Conservation (phyloP, 92 coral and sea anemone genomes). For the Bergia puertoricense region DNA sequence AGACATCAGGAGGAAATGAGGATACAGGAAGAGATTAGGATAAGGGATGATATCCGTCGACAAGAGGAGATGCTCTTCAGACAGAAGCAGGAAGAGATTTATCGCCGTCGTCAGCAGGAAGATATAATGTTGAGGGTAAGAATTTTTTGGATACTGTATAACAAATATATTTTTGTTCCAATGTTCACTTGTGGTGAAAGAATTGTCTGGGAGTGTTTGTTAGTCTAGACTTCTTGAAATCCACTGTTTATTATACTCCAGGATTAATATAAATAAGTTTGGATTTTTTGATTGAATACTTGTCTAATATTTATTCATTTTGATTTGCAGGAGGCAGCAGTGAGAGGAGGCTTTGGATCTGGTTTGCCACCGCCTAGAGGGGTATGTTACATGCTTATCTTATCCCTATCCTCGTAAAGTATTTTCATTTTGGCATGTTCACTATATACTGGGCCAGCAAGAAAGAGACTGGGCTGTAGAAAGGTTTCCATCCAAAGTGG, state of each 20-base stretch:
- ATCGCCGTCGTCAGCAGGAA: constrained; percentile 78
- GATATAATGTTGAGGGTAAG: constrained; percentile 66
- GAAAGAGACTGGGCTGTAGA: no score
- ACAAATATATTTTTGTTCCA: not conserved
- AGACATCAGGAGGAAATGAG: constrained; percentile 93
- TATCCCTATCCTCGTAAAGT: no score
- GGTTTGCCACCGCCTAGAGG: constrained; percentile 33
- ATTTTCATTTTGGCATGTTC: not conserved
- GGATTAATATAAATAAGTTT: no score
- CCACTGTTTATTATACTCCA: no score
- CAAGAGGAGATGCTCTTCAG: constrained; percentile 84
- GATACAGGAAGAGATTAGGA: constrained; percentile 80
- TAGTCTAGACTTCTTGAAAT: no score
- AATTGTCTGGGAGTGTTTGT: no score
- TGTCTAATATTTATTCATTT: not conserved
- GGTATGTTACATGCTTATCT: not conserved
- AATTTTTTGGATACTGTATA: not conserved
- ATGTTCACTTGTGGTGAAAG: not conserved
- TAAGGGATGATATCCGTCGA: constrained; percentile 78
- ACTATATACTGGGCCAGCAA: not conserved
- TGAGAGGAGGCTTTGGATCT: constrained; percentile 31
- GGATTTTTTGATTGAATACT: not conserved
- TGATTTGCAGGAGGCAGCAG: constrained; percentile 36
- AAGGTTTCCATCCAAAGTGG: no score
- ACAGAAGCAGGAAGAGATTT: constrained; percentile 85